Conservation (phyloP, 1,140 invertebrate genomes). For the Tetramorium parvispinum region DNA sequence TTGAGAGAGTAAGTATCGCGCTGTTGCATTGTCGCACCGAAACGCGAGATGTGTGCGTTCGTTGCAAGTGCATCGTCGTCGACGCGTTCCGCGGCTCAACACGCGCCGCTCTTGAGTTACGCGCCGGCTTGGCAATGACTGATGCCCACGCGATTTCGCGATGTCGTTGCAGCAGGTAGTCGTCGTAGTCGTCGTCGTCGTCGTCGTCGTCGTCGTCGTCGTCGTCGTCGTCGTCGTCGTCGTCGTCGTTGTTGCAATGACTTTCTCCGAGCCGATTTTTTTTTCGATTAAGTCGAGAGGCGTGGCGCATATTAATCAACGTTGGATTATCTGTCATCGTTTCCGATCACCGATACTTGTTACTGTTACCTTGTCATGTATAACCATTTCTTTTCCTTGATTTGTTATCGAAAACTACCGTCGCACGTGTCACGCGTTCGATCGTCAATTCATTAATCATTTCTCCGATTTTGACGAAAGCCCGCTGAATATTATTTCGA, state of each 20-base stretch:
- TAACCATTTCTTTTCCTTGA: neutral
- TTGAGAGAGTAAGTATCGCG: conserved; percentile 16
- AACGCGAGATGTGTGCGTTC: conserved; percentile 41
- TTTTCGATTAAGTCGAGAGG: neutral
- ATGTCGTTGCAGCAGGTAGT: neutral
- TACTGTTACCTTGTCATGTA: neutral
- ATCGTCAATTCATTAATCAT: neutral
- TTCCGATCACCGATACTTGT: neutral
- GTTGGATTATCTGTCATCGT: neutral
- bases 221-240: too few relatives aligned
- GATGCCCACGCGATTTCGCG: conserved; percentile 56
- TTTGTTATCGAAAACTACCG: neutral
- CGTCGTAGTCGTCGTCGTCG: too few relatives aligned
- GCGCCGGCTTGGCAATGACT: conserved; percentile 63
- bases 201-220: neutral
- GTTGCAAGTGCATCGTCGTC: conserved; percentile 39
- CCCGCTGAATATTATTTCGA: neutral
- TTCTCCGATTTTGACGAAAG: neutral
- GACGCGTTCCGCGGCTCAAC: conserved; percentile 36
- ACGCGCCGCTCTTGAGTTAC: conserved; percentile 47
- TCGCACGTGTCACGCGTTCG: neutral
- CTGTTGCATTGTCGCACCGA: conserved; percentile 12
- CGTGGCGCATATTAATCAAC: neutral
- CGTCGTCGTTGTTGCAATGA: neutral
- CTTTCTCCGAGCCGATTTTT: conserved; percentile 10